phyloP scores from a whole-genome alignment of 2,113 vertebrate species.

The Rissa tridactyla region DNA sequence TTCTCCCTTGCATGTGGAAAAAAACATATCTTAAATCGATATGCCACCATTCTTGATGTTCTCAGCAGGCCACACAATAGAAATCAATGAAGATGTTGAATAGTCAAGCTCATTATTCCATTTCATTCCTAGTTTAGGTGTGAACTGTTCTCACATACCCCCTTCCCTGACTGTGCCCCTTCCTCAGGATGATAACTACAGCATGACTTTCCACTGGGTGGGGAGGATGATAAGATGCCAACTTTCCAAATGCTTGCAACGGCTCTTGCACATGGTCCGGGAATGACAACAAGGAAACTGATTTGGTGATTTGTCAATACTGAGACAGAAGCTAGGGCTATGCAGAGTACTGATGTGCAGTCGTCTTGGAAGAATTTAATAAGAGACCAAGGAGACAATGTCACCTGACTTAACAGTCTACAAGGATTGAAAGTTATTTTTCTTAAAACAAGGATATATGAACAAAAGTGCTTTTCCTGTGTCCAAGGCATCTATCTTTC shows the following conservation, averaged over 20 bases:
- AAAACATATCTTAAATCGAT: background rate
- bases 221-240: background rate
- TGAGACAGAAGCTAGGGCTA: background rate
- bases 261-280: background rate
- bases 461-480: background rate
- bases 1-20: background rate
- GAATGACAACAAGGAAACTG: background rate
- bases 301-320: background rate
- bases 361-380: background rate
- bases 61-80: background rate
- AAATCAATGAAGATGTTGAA: background rate
- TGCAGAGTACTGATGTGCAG: background rate
- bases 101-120: background rate
- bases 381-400: background rate
- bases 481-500: background rate
- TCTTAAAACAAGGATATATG: background rate
- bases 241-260: background rate
- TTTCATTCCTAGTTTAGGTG: background rate
- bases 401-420: background rate
- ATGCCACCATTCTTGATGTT: background rate
- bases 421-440: background rate
- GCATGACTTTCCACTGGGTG: background rate
- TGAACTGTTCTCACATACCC: background rate
- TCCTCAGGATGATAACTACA: background rate
- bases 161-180: background rate